phyloP scores from a whole-genome alignment of 2,113 vertebrate species.

The Cichladusa arquata region DNA sequence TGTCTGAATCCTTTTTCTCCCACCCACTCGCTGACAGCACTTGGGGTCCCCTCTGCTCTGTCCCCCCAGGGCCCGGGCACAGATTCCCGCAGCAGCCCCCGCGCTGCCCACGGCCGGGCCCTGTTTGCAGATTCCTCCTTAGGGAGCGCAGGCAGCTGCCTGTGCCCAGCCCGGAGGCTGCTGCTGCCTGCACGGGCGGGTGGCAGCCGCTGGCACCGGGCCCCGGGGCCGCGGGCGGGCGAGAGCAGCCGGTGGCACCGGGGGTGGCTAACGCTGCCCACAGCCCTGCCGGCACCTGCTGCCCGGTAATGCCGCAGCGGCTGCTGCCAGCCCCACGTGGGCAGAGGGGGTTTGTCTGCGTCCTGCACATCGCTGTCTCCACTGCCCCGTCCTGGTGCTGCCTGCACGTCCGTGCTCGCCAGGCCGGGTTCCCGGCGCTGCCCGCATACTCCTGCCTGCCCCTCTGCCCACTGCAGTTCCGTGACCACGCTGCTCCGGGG shows the following conservation, averaged over 20 bases:
- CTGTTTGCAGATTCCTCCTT: not conserved
- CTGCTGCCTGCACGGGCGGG: not conserved
- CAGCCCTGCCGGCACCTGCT: slow-evolving; percentile 16
- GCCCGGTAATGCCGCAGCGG: not conserved
- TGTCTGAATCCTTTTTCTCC: not conserved
- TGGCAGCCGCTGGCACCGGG: slow-evolving; percentile 13
- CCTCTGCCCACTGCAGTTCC: accelerated
- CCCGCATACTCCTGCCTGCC: not conserved
- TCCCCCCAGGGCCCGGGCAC: not conserved
- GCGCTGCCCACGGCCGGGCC: not conserved
- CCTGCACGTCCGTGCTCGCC: not conserved
- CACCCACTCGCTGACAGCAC: accelerated
- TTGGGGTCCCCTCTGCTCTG: not conserved
- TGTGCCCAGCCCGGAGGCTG: not conserved
- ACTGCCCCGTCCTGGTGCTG: accelerated
- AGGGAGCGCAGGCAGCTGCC: not conserved
- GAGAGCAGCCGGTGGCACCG: not conserved
- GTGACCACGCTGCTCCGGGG: accelerated
- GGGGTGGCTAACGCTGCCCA: not conserved
- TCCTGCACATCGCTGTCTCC: not conserved
- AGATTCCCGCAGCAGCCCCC: not conserved
- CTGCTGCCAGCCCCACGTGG: not conserved
- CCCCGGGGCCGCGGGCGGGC: not conserved
- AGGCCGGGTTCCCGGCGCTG: accelerated
- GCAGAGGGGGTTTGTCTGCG: not conserved